These are phyloP conservation scores for Popillia japonica DNA, from an alignment of 1,140 invertebrate genomes.

Conservation along the genomic window DNA sequence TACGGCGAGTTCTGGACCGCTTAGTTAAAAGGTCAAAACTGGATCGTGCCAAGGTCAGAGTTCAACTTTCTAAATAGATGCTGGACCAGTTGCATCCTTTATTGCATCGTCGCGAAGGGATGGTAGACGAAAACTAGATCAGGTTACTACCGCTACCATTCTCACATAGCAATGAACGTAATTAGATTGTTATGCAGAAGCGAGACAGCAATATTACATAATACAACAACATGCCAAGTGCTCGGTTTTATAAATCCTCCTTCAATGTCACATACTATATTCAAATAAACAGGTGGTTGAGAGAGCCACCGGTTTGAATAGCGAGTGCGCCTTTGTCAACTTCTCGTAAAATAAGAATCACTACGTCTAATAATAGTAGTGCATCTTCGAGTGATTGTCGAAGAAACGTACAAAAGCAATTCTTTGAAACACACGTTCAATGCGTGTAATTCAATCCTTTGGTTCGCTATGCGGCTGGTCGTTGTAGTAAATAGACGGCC, in stretches of 20 bases:
- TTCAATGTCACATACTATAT: not conserved
- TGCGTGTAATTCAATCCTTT: conserved; percentile 29
- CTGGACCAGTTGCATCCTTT: conserved; percentile 26
- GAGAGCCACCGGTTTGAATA: conserved; percentile 7
- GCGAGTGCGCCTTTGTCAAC: not conserved
- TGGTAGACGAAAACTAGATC: conserved; percentile 25
- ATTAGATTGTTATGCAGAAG: conserved; percentile 29
- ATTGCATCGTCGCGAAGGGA: not conserved
- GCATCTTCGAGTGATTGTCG: too few relatives aligned
- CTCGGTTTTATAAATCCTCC: not conserved
- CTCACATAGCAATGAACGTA: conserved; percentile 4
- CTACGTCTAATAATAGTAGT: conserved; percentile 5
- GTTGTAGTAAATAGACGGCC: conserved; percentile 18
- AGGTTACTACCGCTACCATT: not conserved
- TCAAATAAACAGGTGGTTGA: conserved; percentile 33
- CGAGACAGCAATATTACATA: not conserved
- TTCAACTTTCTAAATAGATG: conserved; percentile 24
- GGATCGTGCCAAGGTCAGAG: conserved; percentile 27
- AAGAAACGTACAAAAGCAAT: not conserved
- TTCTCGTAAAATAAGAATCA: conserved; percentile 4
- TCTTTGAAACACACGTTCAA: not conserved
- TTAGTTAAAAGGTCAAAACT: conserved; percentile 14
- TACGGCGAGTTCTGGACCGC: not conserved
- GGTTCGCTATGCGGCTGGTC: not conserved
- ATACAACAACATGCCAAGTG: not conserved